These are phyloP conservation scores for Pseudomyrmex gracilis DNA, from an alignment of 1,140 invertebrate genomes.

Conservation along the genomic window DNA sequence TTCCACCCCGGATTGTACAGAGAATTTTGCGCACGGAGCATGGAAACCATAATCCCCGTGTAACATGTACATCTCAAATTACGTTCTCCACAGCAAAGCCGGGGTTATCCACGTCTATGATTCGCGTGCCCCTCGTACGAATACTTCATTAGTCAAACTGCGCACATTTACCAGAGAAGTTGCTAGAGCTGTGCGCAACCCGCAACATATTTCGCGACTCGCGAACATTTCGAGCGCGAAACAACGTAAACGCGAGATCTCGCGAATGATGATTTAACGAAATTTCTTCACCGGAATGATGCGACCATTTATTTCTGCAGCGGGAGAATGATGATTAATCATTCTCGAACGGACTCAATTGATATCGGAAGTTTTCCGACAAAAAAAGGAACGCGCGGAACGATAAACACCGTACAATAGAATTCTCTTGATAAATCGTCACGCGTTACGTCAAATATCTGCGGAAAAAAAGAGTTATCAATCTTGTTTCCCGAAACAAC, in stretches of 20 bases:
- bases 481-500: background rate
- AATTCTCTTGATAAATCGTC: background rate
- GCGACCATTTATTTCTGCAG: background rate
- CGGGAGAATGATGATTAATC: constrained; percentile 3
- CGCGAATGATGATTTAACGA: background rate
- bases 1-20: background rate
- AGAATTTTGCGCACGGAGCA: background rate
- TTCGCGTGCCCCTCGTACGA: constrained; percentile 37
- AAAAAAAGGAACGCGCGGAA: background rate
- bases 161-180: constrained; percentile 34
- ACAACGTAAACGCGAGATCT: constrained; percentile 1
- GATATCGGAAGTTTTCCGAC: constrained; percentile 1
- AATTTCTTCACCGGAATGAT: constrained; percentile 25
- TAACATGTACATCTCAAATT: constrained; percentile 31
- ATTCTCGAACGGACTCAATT: background rate
- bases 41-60: constrained; percentile 5
- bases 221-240: no score
- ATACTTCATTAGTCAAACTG: constrained; percentile 58
- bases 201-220: constrained; percentile 1
- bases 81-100: constrained; percentile 27
- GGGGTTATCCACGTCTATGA: constrained; percentile 40
- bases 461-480: constrained; percentile 12
- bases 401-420: background rate
- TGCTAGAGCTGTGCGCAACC: background rate
- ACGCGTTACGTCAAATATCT: background rate